Evolutionary conservation across 2,113 vertebrate species (phyloP), one percentile per base, ranked within the genome.

Genomic region (Aphyosemion australe): DNA sequence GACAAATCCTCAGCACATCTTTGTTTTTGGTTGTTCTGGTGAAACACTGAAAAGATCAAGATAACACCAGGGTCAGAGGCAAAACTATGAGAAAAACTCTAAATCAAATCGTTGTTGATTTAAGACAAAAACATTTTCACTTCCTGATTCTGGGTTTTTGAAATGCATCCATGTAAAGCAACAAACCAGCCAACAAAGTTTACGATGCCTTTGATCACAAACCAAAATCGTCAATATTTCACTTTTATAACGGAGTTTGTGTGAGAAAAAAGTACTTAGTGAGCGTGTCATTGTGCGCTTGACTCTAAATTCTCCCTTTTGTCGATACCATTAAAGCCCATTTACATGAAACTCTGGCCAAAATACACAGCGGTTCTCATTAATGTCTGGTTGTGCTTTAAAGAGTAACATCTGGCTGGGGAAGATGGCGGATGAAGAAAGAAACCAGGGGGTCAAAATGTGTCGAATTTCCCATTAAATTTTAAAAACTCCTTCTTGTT

Each of bases 341-440:
- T 41, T 78, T 54, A 55, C 45, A 42, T 14, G 39, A 13, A 6
- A 57, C 78, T 69, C 69, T 72, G 76, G 72, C 26, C 26, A 26
- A 26, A 26, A 42, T 46, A 56, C 3, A 50, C 49, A 58, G 6
- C 34, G 14, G 16, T 46, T 55, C 68, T 59, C 26, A 74, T 15
- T 59, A 59, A 61, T 32, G 37, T 10, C 42, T 68, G 67, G 45
- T 57, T 65, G 46, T 50, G 26, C 19, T 69, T 7, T 39, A 60
- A 54, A 65, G 21, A 32, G 52, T 64, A 61, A 75, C 61, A 76
- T 74, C 72, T 76, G 70, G 67, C 12, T 5, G 47, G 63, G 42
- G 45, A 58, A 45, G 15, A 21, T 18, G 16, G 16, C 59, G 10
- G n/a, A 69, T 11, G 43, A 59, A 47, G 32, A 74, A 13, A 52